These are phyloP conservation scores for Hydra vulgaris DNA, from an alignment of 30 jellyfish, hydroid and myxozoan species.

Conservation along the genomic window DNA sequence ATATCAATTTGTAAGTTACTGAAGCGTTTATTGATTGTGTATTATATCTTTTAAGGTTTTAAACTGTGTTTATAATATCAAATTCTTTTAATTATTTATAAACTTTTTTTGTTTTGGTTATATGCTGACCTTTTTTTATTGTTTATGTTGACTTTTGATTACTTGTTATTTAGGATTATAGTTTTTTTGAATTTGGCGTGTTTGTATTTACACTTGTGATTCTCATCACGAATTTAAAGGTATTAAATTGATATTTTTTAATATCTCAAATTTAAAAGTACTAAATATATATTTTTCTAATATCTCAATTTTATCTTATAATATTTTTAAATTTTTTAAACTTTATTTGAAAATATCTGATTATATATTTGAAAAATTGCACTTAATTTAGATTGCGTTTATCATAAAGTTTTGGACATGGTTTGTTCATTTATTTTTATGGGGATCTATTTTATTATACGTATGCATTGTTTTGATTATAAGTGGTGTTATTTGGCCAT, in stretches of 20 bases:
- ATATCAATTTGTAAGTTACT: too few relatives aligned
- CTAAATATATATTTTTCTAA: too few relatives aligned
- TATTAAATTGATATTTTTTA: neutral
- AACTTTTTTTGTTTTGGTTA: neutral
- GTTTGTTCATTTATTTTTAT: conserved; percentile 74
- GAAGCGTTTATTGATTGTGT: too few relatives aligned
- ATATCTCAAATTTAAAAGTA: too few relatives aligned
- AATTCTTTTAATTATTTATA: too few relatives aligned
- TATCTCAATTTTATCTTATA: too few relatives aligned
- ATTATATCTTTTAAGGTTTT: too few relatives aligned
- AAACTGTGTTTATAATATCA: too few relatives aligned
- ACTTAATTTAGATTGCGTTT: conserved; percentile 52
- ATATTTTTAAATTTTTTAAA: too few relatives aligned
- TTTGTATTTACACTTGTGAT: conserved; percentile 78
- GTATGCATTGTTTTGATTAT: conserved; percentile 50
- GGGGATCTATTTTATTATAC: conserved; percentile 71
- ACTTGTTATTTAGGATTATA: conserved; percentile 49
- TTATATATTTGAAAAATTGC: neutral
- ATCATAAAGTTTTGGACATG: conserved; percentile 84
- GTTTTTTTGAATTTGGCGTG: conserved; percentile 70
- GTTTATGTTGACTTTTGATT: neutral
- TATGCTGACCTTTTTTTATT: neutral
- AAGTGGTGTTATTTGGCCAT: conserved; percentile 86
- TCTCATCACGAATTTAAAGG: conserved; percentile 76
- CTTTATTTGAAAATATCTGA: neutral